Evolutionary conservation across 2,113 vertebrate species (phyloP).

Genomic region (Nannobrachium achirus): DNA sequence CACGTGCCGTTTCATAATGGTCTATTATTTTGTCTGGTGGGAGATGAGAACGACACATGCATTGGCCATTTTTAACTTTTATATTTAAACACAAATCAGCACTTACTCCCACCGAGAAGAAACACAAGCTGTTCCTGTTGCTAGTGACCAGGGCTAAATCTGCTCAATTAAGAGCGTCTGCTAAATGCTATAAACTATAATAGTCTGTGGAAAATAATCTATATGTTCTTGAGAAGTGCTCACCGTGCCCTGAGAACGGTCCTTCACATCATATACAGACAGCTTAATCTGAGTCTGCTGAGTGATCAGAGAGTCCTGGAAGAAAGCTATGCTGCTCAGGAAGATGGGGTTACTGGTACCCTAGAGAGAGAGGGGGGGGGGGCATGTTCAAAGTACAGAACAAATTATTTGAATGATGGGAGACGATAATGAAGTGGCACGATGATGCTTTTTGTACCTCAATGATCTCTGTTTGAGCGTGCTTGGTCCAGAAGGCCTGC

Average conservation of each 20-base stretch:
- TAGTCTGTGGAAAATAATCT: not conserved
- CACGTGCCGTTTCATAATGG: too few relatives aligned
- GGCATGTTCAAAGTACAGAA: not conserved
- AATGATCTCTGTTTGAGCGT: conserved; percentile 98
- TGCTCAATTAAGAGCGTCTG: too few relatives aligned
- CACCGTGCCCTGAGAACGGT: conserved; percentile 98
- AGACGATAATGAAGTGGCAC: too few relatives aligned
- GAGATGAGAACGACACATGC: too few relatives aligned
- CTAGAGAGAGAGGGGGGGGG: conserved; percentile 67
- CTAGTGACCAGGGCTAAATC: too few relatives aligned
- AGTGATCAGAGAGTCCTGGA: conserved; percentile 96
- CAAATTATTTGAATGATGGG: not conserved
- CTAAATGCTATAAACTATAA: too few relatives aligned
- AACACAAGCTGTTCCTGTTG: too few relatives aligned
- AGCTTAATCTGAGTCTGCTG: conserved; percentile 98
- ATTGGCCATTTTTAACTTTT: too few relatives aligned
- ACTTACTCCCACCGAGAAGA: too few relatives aligned
- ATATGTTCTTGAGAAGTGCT: conserved; percentile 44
- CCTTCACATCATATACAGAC: conserved; percentile 97
- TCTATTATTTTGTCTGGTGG: too few relatives aligned
- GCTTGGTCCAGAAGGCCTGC: conserved; percentile 99
- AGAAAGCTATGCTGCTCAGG: conserved; percentile 98
- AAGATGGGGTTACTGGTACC: conserved; percentile 98
- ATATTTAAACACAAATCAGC: too few relatives aligned
- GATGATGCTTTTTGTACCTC: conserved; percentile 80